A percentile compares a stretch with the other conserved stretches of the same genome.
phyloP scores from a whole-genome alignment of 2,797 vertebrate species.

The Okamejei kenojei region DNA sequence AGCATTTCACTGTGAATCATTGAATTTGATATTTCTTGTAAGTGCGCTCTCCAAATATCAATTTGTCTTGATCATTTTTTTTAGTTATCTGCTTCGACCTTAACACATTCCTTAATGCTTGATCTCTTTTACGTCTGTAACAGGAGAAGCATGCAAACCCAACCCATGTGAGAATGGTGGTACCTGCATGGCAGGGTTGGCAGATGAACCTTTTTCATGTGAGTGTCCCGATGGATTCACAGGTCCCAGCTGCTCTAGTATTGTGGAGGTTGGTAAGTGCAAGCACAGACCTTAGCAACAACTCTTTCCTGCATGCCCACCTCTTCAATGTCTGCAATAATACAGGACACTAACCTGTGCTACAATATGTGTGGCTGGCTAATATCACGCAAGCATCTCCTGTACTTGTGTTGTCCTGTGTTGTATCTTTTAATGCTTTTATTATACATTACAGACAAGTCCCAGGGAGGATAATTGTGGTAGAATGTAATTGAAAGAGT shows the following conservation, averaged over 20 bases:
- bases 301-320: slow-evolving; percentile 29
- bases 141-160: slow-evolving; percentile 58
- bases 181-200: slow-evolving; percentile 56
- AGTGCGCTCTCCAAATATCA: too few species aligned
- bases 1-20: too few species aligned
- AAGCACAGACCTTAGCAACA: slow-evolving; percentile 45
- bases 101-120: background rate
- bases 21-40: too few species aligned
- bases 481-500: background rate
- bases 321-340: background rate
- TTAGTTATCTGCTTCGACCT: background rate
- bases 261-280: slow-evolving; percentile 74
- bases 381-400: background rate
- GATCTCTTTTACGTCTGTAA: slow-evolving; percentile 39
- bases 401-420: slow-evolving; percentile 25
- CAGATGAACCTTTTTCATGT: slow-evolving; percentile 60
- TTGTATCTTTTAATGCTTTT: slow-evolving; percentile 26
- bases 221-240: slow-evolving; percentile 65
- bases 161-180: slow-evolving; percentile 64
- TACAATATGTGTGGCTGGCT: background rate
- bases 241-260: slow-evolving; percentile 62
- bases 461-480: background rate
- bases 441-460: background rate
- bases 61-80: background rate
- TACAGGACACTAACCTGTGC: slow-evolving; percentile 12